Percentiles rank a stretch among this genome's conserved stretches.
phyloP scores from a whole-genome alignment of 2,888 invertebrate genomes.

The Euproctis similis region DNA sequence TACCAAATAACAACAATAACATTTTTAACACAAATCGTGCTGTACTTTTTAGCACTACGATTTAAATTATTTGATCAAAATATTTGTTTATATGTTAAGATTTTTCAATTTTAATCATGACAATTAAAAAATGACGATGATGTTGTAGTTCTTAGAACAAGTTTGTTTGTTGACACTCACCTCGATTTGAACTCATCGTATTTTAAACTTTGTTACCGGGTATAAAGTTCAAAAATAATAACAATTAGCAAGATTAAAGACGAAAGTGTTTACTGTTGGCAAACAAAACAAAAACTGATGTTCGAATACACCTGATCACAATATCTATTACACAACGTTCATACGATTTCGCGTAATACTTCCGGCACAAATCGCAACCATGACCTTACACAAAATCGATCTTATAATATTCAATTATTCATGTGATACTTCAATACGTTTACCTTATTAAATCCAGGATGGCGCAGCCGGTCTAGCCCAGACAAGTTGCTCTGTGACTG shows the following conservation, averaged over 20 bases:
- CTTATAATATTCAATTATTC: constrained; percentile 3
- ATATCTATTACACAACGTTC: constrained; percentile 8
- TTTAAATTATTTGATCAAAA: too few relatives aligned
- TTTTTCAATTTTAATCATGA: too few relatives aligned
- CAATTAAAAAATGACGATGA: too few relatives aligned
- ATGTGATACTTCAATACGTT: constrained; percentile 33
- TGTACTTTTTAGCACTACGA: too few relatives aligned
- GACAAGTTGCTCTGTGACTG: constrained; percentile 71
- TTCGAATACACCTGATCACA: constrained; percentile 6
- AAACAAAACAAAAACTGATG: constrained; percentile 5
- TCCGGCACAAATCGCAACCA: constrained; percentile 41
- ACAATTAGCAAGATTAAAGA: too few relatives aligned
- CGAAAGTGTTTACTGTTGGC: too few relatives aligned
- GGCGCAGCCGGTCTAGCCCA: constrained; percentile 80
- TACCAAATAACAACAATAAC: too few relatives aligned
- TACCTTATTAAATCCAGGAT: constrained; percentile 84
- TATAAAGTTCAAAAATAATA: constrained; percentile 42
- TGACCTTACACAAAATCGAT: constrained; percentile 45
- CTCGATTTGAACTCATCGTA: constrained; percentile 20
- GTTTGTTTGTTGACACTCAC: constrained; percentile 46
- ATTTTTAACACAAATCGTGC: too few relatives aligned
- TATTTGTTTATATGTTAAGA: too few relatives aligned
- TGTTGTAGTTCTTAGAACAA: too few relatives aligned
- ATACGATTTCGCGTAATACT: constrained; percentile 25
- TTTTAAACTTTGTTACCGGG: constrained; percentile 41